Evolutionary conservation across 2,797 vertebrate species (phyloP).

Genomic region (Bryconaethiops microstoma): DNA sequence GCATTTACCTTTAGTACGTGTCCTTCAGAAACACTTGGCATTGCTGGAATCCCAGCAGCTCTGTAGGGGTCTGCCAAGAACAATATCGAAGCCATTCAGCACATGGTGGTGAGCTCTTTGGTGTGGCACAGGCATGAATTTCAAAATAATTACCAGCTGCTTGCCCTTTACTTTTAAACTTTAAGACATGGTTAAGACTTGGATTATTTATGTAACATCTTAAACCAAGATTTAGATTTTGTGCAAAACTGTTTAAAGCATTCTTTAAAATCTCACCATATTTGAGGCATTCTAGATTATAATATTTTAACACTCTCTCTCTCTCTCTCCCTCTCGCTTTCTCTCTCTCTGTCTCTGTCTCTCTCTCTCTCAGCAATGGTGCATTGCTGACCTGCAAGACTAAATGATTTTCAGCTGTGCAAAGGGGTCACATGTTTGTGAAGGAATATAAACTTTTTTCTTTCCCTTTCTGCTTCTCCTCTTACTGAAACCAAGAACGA

Average conservation of each 20-base stretch:
- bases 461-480: slow-evolving; percentile 28
- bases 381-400: slow-evolving; percentile 64
- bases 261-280: not conserved
- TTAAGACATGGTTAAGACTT: slow-evolving; percentile 5
- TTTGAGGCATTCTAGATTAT: not conserved
- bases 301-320: slow-evolving; percentile 7
- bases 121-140: slow-evolving; percentile 36
- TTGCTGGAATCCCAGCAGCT: slow-evolving; percentile 29
- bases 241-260: not conserved
- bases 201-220: not conserved
- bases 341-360: slow-evolving; percentile 34
- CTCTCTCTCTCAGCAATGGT: slow-evolving; percentile 55
- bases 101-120: slow-evolving; percentile 39
- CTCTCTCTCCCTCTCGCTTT: slow-evolving; percentile 36
- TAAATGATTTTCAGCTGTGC: slow-evolving; percentile 84
- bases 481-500: slow-evolving; percentile 33
- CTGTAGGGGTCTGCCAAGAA: slow-evolving; percentile 32
- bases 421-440: slow-evolving; percentile 76
- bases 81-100: slow-evolving; percentile 44
- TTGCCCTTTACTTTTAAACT: slow-evolving; percentile 9
- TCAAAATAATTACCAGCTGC: slow-evolving; percentile 26
- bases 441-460: slow-evolving; percentile 69
- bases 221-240: not conserved
- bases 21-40: slow-evolving; percentile 29
- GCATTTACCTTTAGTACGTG: not conserved